Conservation (phyloP, 2,797 vertebrate genomes). For the Buphagus erythrorhynchus region DNA sequence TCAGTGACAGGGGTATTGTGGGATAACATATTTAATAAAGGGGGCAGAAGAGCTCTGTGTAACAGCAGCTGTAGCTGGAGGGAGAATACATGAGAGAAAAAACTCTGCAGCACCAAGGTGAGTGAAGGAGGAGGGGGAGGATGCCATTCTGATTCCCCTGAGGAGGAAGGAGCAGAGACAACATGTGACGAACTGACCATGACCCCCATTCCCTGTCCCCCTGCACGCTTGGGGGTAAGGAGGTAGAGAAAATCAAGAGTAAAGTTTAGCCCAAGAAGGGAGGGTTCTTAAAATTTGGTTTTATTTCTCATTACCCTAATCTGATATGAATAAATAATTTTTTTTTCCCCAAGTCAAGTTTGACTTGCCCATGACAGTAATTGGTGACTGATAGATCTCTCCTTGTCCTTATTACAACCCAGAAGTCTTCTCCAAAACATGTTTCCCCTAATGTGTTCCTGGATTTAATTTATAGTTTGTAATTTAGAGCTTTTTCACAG, state of each 20-base stretch:
- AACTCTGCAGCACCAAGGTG: not conserved
- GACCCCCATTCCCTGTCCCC: not conserved
- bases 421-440: not conserved
- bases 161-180: not conserved
- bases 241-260: not conserved
- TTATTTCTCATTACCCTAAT: not conserved
- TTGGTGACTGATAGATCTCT: not conserved
- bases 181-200: not conserved
- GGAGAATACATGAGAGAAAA: not conserved
- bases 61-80: not conserved
- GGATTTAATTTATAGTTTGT: not conserved
- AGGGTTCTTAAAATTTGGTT: not conserved
- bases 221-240: not conserved
- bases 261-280: not conserved
- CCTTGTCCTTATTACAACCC: not conserved
- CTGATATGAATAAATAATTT: not conserved
- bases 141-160: not conserved
- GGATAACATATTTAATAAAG: not conserved
- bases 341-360: not conserved
- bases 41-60: not conserved
- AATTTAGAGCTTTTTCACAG: not conserved
- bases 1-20: no score
- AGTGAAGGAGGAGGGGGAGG: no score
- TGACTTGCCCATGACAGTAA: not conserved
- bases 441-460: not conserved